A percentile compares a stretch with the other conserved stretches of the same genome.
Conservation (phyloP, 23 tunicate genomes). For the Diplosoma virens region DNA sequence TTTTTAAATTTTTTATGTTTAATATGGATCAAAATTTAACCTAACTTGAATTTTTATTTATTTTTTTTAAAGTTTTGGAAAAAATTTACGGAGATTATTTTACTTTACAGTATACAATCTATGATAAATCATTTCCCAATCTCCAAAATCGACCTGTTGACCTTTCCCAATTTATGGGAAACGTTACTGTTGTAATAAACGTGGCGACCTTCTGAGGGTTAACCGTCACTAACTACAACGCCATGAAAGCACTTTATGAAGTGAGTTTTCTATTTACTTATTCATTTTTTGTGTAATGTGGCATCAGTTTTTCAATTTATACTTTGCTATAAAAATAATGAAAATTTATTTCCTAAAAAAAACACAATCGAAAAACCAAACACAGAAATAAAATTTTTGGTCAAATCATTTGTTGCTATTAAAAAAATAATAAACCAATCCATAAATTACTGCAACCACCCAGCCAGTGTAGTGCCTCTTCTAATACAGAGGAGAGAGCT, state of each 20-base stretch:
- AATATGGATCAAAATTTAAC: too few species aligned
- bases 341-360: neutral
- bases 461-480: too few species aligned
- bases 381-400: too few species aligned
- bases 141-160: neutral
- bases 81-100: too few species aligned
- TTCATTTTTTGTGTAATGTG: neutral
- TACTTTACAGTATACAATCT: neutral
- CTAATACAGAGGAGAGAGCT: too few species aligned
- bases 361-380: too few species aligned
- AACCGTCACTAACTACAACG: constrained; percentile 39
- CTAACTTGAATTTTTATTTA: too few species aligned
- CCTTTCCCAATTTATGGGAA: constrained; percentile 25
- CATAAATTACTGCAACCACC: too few species aligned
- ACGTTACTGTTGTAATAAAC: constrained; percentile 40
- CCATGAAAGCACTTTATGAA: constrained; percentile 50
- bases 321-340: neutral
- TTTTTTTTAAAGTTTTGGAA: too few species aligned
- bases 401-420: too few species aligned
- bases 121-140: neutral
- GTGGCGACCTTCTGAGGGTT: constrained; percentile 69
- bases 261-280: constrained; percentile 6
- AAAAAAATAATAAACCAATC: too few species aligned
- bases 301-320: neutral
- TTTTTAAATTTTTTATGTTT: too few species aligned